These are phyloP conservation scores for Salpingus planirostris DNA, from an alignment of 2,888 invertebrate species.

Conservation along the genomic window DNA sequence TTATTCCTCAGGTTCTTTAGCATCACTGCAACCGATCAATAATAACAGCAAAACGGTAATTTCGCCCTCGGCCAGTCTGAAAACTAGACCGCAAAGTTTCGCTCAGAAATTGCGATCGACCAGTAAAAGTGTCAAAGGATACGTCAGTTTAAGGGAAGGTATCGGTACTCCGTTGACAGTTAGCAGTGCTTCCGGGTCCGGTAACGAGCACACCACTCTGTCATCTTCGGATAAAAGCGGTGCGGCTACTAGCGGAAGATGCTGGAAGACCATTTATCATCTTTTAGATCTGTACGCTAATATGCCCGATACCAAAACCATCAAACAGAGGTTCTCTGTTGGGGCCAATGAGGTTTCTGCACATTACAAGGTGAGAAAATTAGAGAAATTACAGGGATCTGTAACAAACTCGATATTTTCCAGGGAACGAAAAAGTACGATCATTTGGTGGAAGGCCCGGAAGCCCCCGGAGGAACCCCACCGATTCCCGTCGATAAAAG, in stretches of 20 bases:
- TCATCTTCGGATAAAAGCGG: constrained; percentile 46
- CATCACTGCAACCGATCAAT: too few relatives aligned
- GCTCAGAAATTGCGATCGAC: constrained; percentile 81
- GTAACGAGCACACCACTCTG: constrained; percentile 45
- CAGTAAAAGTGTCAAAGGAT: constrained; percentile 76
- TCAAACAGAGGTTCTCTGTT: constrained; percentile 69
- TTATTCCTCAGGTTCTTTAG: too few relatives aligned
- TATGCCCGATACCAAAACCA: constrained; percentile 90
- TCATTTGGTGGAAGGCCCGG: constrained; percentile 46
- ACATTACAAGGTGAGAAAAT: constrained; percentile 56
- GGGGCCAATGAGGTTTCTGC: constrained; percentile 56
- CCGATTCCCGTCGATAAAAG: too few relatives aligned
- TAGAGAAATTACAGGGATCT: too few relatives aligned
- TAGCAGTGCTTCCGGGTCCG: constrained; percentile 53
- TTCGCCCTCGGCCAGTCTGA: constrained; percentile 48
- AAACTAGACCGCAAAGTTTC: constrained; percentile 72
- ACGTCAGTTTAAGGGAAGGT: constrained; percentile 72
- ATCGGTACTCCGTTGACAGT: constrained; percentile 60
- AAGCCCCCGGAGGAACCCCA: constrained; percentile 51
- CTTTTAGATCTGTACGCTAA: constrained; percentile 87
- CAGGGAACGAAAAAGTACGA: constrained; percentile 55
- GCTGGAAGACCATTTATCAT: constrained; percentile 92
- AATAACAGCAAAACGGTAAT: constrained; percentile 40
- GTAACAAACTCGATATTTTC: too few relatives aligned
- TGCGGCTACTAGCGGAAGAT: constrained; percentile 57